These are phyloP conservation scores for Heliconius charithonia DNA, from an alignment of 2,888 invertebrate species.

Conservation along the genomic window DNA sequence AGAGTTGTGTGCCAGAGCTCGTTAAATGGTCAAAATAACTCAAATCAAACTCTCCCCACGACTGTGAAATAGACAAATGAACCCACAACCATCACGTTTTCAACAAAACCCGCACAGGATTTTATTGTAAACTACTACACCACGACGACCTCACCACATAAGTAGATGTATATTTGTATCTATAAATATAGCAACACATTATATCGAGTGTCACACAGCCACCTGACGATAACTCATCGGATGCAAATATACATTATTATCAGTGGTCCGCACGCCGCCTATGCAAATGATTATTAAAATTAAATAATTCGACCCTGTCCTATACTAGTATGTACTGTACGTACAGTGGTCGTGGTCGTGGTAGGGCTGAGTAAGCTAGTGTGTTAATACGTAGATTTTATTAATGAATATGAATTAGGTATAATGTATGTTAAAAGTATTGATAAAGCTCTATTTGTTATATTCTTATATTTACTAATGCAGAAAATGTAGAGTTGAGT, in stretches of 20 bases:
- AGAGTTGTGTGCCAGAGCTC: too few relatives aligned
- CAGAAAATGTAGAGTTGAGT: too few relatives aligned
- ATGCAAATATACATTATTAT: slow-evolving; percentile 80
- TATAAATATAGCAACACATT: slow-evolving; percentile 41
- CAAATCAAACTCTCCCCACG: too few relatives aligned
- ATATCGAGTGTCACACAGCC: slow-evolving; percentile 51
- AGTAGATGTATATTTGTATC: background rate
- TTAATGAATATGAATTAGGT: slow-evolving; percentile 1
- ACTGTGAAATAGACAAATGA: too few relatives aligned
- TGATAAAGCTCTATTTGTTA: background rate
- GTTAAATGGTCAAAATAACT: too few relatives aligned
- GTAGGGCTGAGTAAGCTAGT: slow-evolving; percentile 30
- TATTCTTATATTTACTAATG: too few relatives aligned
- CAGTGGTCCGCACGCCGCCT: slow-evolving; percentile 66
- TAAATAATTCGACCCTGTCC: slow-evolving; percentile 69
- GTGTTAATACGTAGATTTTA: background rate
- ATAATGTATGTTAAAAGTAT: background rate
- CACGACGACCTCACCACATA: background rate
- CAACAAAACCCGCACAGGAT: too few relatives aligned
- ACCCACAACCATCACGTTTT: too few relatives aligned
- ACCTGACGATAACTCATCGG: slow-evolving; percentile 73
- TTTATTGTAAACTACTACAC: too few relatives aligned
- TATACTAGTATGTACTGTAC: slow-evolving; percentile 8
- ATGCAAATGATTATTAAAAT: slow-evolving; percentile 82
- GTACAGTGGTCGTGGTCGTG: background rate